Base-by-base conservation (phyloP, 92 coral and sea anemone species). In the Porites divaricata region DNA sequence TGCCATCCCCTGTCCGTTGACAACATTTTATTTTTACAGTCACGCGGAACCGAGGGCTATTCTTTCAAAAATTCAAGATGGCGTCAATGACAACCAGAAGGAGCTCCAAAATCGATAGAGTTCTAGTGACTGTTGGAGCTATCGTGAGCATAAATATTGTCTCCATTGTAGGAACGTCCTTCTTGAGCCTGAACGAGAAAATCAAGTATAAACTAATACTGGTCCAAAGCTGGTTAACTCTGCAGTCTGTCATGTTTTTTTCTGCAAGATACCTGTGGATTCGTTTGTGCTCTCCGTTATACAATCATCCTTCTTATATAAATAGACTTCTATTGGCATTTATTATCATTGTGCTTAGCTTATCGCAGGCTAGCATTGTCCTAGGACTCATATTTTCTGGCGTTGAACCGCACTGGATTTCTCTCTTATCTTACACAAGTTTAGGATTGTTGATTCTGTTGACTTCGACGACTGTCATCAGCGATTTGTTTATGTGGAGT, bases 311-410 rank as follows among this genome's bases (percentile, higher is more conserved):
- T 56, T 70, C 88, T 11, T 6, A 73, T 68, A 20, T 85, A 15
- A 91, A 86, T 51, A 85, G 89, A 57, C 45, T 58, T 8, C 70
- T 89, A 21, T 67, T 90, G 77, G 6, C 82, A 12, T 12, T 90
- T 8, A 87, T 95, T 49, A 90, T 85, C 1, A 57, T 62, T 4
- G 87, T 95, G 23, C 59, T 95, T 17, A 74, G 89, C 28, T 67
- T 90, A 65, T 90, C 96, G 21, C 98, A 95, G 78, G 89, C 91
- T 53, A 84, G 94, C 85, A 64, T 90, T 17, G 85, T 93, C 68
- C 74, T 90, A 82, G 98, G 96, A 10, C 79, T 86, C 24, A 93
- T 93, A 75, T 84, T 95, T 66, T 89, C 98, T 11, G 91, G 92
- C 19, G 88, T 62, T 25, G 98, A 95, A 59, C 98, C 96, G 35